phyloP scores from a whole-genome alignment of 1,140 invertebrate genomes.

The Oryzaephilus surinamensis region DNA sequence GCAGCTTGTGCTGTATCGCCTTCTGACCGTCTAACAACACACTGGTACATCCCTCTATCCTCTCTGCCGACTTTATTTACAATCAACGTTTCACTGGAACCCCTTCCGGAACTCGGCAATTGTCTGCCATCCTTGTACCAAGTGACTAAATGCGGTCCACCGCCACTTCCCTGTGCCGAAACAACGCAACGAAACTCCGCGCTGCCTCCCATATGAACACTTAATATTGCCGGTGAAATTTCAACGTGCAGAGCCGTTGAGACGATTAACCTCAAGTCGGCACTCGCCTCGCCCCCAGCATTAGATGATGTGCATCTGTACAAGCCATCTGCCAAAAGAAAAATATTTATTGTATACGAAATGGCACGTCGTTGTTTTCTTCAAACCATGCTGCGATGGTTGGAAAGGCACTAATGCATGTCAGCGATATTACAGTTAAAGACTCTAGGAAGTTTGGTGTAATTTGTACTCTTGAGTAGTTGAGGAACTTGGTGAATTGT shows the following conservation, averaged over 20 bases:
- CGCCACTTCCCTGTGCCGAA: constrained; percentile 29
- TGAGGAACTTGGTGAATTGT: too few species aligned
- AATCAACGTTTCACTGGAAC: constrained; percentile 50
- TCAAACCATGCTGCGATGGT: too few species aligned
- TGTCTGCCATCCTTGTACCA: constrained; percentile 62
- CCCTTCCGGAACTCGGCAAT: constrained; percentile 51
- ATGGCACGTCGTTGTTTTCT: too few species aligned
- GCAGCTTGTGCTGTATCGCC: constrained; percentile 70
- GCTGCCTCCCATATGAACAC: constrained; percentile 65
- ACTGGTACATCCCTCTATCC: constrained; percentile 79
- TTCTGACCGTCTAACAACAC: constrained; percentile 61
- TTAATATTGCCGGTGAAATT: constrained; percentile 55
- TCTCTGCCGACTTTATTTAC: constrained; percentile 60
- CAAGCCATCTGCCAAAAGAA: constrained; percentile 37
- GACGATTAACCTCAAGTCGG: constrained; percentile 54
- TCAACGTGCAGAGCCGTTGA: constrained; percentile 59
- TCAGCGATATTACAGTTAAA: too few species aligned
- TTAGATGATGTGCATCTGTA: constrained; percentile 61
- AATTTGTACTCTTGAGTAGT: too few species aligned
- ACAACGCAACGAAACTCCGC: constrained; percentile 61
- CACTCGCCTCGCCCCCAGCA: constrained; percentile 56
- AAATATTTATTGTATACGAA: too few species aligned
- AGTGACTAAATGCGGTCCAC: constrained; percentile 40
- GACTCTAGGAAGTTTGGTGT: not conserved
- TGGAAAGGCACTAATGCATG: too few species aligned